Conservation (phyloP, 2,797 vertebrate genomes). For the Glossophaga mutica region DNA sequence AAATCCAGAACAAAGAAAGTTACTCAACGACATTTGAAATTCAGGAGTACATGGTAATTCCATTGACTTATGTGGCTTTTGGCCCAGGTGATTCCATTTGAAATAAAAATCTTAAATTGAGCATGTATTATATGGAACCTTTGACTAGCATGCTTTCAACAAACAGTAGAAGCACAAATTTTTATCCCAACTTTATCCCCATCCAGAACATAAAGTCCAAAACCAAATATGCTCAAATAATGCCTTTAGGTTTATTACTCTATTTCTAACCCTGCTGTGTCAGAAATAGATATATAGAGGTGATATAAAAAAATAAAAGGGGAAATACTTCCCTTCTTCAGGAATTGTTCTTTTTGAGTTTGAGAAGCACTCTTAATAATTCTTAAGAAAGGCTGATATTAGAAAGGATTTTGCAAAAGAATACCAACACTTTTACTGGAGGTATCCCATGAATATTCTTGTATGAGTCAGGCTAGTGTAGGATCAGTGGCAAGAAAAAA, state of each 20-base stretch:
- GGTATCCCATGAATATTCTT: background rate
- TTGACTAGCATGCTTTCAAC: background rate
- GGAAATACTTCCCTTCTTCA: accelerated
- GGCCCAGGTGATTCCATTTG: background rate
- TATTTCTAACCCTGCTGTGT: background rate
- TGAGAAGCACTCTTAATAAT: background rate
- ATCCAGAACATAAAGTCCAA: background rate
- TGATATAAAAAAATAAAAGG: background rate
- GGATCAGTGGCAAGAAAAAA: background rate
- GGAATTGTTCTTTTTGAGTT: background rate
- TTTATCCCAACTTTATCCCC: background rate
- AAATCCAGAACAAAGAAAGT: background rate
- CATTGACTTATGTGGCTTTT: background rate
- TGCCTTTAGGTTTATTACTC: background rate
- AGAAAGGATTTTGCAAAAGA: background rate
- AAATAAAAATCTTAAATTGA: background rate
- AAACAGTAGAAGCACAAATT: background rate
- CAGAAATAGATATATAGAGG: background rate
- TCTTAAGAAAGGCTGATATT: background rate
- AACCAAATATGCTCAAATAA: background rate
- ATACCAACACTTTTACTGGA: background rate
- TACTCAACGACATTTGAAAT: background rate
- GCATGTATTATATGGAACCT: background rate
- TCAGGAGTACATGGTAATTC: background rate
- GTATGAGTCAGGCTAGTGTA: background rate